phyloP scores from a whole-genome alignment of 2,888 invertebrate genomes.

The Hetaerina titia region DNA sequence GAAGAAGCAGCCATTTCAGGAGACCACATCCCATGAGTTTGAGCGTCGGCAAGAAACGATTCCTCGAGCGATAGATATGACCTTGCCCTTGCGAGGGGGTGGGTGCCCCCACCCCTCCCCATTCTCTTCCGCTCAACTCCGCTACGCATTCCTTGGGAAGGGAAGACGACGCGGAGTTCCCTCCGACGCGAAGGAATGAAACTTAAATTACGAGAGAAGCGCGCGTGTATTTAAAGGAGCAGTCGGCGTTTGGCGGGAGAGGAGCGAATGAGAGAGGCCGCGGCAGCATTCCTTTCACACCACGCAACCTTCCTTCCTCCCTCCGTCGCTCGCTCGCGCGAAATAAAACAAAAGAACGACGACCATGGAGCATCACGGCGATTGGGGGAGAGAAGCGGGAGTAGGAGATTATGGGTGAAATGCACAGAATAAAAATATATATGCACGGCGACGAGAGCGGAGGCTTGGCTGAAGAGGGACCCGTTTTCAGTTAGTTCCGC shows the following conservation, averaged over 20 bases:
- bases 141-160: neutral
- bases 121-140: too few relatives aligned
- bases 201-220: slow-evolving; percentile 16
- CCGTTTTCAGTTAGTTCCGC: too few relatives aligned
- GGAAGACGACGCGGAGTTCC: too few relatives aligned
- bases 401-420: too few relatives aligned
- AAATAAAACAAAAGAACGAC: slow-evolving; percentile 46
- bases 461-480: too few relatives aligned
- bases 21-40: too few relatives aligned
- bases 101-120: too few relatives aligned
- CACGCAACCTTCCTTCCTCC: neutral
- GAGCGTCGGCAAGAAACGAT: neutral
- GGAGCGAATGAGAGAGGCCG: slow-evolving; percentile 2
- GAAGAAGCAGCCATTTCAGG: too few relatives aligned
- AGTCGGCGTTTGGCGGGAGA: neutral
- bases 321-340: neutral
- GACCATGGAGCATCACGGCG: neutral
- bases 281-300: slow-evolving; percentile 56
- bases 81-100: slow-evolving; percentile 19
- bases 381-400: too few relatives aligned
- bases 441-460: slow-evolving; percentile 5
- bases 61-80: slow-evolving; percentile 25
- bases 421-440: neutral
- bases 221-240: slow-evolving; percentile 13
- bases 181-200: slow-evolving; percentile 3